Percentiles rank a stretch among this genome's conserved stretches.
Evolutionary conservation across 1,140 invertebrate species (phyloP).

Genomic region (Ooceraea biroi): DNA sequence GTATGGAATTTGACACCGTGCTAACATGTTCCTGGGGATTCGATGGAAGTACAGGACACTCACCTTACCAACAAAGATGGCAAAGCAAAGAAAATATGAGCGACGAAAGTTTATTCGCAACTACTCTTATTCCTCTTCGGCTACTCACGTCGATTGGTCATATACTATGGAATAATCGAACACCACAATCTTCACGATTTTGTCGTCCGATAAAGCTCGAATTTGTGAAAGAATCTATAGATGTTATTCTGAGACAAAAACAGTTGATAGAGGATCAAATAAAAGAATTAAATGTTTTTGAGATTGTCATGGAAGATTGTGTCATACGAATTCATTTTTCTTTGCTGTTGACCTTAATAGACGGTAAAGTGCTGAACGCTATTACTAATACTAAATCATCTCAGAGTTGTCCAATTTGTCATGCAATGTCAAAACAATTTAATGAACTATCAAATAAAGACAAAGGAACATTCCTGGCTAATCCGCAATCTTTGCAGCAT

Average conservation of each 20-base stretch:
- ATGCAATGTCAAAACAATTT: not conserved
- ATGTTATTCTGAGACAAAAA: slow-evolving; percentile 17
- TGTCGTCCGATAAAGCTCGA: slow-evolving; percentile 21
- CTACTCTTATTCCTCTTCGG: not conserved
- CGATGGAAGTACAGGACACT: slow-evolving; percentile 6
- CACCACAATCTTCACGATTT: slow-evolving; percentile 35
- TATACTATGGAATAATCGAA: slow-evolving; percentile 31
- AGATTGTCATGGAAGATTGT: not conserved
- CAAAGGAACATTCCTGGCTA: not conserved
- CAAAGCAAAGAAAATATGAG: not conserved
- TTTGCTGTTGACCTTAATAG: not conserved
- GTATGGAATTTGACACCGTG: slow-evolving; percentile 1
- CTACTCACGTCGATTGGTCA: not conserved
- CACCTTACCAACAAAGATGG: not conserved
- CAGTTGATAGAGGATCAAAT: slow-evolving; percentile 13
- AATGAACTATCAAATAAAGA: not conserved
- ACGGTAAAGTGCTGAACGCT: slow-evolving; percentile 4
- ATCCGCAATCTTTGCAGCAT: not conserved
- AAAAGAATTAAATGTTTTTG: not conserved
- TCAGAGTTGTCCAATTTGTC: not conserved
- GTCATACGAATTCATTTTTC: not conserved
- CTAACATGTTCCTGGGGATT: slow-evolving; percentile 23
- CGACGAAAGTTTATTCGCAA: not conserved
- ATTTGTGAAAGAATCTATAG: slow-evolving; percentile 5
- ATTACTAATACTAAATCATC: not conserved